A percentile compares a stretch with the other conserved stretches of the same genome.
Evolutionary conservation across 2,888 invertebrate genomes (phyloP).

Genomic region (Drosophila greeni): DNA sequence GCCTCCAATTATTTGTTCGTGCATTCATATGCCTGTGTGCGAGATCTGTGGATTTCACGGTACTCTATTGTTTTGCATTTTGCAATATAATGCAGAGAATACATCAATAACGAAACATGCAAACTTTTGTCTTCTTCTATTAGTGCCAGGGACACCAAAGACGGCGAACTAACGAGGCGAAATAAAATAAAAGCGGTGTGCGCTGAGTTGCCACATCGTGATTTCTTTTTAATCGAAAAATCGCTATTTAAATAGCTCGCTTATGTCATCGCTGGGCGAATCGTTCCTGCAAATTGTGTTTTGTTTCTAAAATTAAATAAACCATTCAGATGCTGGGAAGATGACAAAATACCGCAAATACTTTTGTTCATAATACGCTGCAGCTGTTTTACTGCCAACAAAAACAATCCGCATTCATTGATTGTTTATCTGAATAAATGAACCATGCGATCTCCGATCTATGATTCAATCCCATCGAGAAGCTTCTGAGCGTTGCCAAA

Average conservation of each 20-base stretch:
- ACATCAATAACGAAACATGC: conserved; percentile 37
- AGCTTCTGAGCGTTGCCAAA: conserved; percentile 19
- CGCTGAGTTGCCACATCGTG: conserved; percentile 28
- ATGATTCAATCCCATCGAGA: conserved; percentile 23
- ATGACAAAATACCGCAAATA: conserved; percentile 48
- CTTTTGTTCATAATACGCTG: conserved; percentile 44
- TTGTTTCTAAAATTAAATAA: conserved; percentile 49
- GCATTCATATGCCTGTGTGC: conserved; percentile 24
- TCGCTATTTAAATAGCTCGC: conserved; percentile 51
- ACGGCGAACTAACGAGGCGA: conserved; percentile 21
- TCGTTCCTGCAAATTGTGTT: conserved; percentile 48
- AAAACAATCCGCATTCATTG: conserved; percentile 33
- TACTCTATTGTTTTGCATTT: conserved; percentile 62
- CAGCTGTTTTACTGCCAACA: conserved; percentile 46
- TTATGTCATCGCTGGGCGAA: conserved; percentile 58
- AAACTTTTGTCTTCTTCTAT: conserved; percentile 39
- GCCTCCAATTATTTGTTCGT: conserved; percentile 46
- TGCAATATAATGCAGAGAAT: conserved; percentile 62
- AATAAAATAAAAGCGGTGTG: conserved; percentile 11
- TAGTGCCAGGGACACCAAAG: conserved; percentile 53
- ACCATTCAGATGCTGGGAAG: conserved; percentile 38
- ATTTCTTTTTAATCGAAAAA: conserved; percentile 45
- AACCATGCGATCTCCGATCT: conserved; percentile 11
- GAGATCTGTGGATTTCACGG: conserved; percentile 48
- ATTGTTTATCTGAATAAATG: conserved; percentile 17